phyloP scores from a whole-genome alignment of 2,888 invertebrate genomes.

The Rhorus exstirpatorius region DNA sequence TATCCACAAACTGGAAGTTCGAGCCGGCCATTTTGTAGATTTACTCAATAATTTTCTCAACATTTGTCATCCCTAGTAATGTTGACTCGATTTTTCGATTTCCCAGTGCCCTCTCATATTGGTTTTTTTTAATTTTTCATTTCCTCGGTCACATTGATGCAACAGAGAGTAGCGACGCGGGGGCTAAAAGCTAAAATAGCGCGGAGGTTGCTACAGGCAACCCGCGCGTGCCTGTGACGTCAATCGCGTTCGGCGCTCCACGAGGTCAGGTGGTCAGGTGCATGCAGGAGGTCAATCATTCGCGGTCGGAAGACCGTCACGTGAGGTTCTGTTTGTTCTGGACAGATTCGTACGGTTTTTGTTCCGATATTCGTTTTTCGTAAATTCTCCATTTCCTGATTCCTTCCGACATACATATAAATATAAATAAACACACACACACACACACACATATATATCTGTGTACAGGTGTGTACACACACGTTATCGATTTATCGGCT shows the following conservation, averaged over 20 bases:
- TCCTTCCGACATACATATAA: constrained; percentile 1
- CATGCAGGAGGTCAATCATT: constrained; percentile 67
- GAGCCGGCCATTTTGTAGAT: no score
- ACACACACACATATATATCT: no score
- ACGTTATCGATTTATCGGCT: constrained; percentile 45
- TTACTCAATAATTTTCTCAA: no score
- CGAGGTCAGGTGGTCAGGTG: constrained; percentile 69
- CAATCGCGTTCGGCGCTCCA: constrained; percentile 58
- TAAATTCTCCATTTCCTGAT: constrained; percentile 23
- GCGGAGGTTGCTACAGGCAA: constrained; percentile 45
- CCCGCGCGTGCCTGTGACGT: constrained; percentile 52
- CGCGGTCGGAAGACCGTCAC: constrained; percentile 63
- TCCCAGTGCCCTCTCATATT: no score
- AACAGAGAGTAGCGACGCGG: neutral
- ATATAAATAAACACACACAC: no score
- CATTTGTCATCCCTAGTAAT: no score
- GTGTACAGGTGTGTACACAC: neutral
- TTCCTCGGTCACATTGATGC: neutral
- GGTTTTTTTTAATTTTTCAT: neutral
- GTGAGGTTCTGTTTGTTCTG: constrained; percentile 45
- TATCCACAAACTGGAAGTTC: no score
- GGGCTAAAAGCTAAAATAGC: constrained; percentile 37
- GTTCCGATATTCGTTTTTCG: neutral
- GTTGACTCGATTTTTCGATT: no score
- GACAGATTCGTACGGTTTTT: constrained; percentile 7